Evolutionary conservation across 2,888 invertebrate genomes (phyloP), one percentile per base, ranked within the genome.

Genomic region (Urechis unicinctus): DNA sequence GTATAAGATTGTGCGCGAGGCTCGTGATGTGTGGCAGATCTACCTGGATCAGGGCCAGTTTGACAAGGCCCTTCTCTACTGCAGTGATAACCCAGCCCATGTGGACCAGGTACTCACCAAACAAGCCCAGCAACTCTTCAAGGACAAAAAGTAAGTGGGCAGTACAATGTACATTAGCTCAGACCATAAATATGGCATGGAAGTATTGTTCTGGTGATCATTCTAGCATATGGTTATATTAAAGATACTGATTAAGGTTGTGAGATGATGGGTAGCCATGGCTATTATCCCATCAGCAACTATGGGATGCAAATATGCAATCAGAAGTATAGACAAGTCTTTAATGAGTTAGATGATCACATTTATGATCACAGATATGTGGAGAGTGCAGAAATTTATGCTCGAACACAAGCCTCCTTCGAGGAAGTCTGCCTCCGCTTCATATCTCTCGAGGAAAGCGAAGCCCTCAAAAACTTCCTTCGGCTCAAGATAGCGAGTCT

Each of bases 371-470:
- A 4, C 53, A 78, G 76, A 46, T 94, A 86, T 68, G 85, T 87
- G 57, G 83, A 85, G 64, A 92, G 93, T 74, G 97, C 97, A 0
- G 82, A 86, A 66, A 85, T 89, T 63, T 96, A 88, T 75, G 92
- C 96, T 0, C 87, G 91, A 68, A 93, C 95, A 0, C 86, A 88
- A 67, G 88, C 88, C 44, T 89, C 93, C 24, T 96, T 98, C 74
- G 97, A 97, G 80, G 91, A 91, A 66, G 86, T 96, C 41, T 90
- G 94, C 53, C 81, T 97, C 13, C 94, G 93, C 73, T 95, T 96
- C 75, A 81, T 94, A 22, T 85, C 88, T 74, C 82, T 86, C 0
- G 84, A 88, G 55, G 84, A 93, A 72, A 87, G 88, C 57, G 87
- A 88, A 64, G 91, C 96, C 0, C 79, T 98, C 50, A 91, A 93